Base-by-base conservation (phyloP, 2,888 invertebrate genomes). In the Augiades crinisus region DNA sequence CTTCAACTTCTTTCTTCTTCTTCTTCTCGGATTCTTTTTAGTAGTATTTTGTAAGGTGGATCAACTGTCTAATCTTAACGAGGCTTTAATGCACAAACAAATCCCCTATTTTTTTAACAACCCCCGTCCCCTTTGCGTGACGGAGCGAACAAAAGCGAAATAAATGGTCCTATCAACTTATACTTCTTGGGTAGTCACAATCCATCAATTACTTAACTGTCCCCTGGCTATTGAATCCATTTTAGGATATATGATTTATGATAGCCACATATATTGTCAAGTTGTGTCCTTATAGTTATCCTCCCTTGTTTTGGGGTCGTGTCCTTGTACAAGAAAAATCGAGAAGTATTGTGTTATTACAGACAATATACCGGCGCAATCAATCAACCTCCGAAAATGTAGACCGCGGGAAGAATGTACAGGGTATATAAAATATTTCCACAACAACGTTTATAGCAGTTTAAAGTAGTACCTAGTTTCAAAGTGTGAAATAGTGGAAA, bases 161-260 rank as follows among this genome's bases (percentile, higher is more conserved):
- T 62, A 65, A 62, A 63, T 58, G 60, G 56, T 60, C 34, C 50
- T 58, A 59, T 61, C 59, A 60, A 60, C 56, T 57, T 54, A 53
- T 54, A 54, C 49, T 36, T 47, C 54, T 46, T 46, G 22, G 43
- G 33, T 44, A 49, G 52, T 51, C 43, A 54, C 58, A 51, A 64
- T 65, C 60, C 54, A 63, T 65, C 65, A 63, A 62, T 65, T 63
- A 65, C 53, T 27, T 44, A 51, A 44, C 27, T 38, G 47, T 51
- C 41, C 55, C 51, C 21, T 37, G 40, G 31, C 46, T 47, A 40
- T 51, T 47, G 53, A 53, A 43, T 50, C 52, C 46, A 49, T 55
- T 53, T 47, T 50, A 8, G 44, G 37, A 30, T 50, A 45, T 49
- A 57, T 57, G 54, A 57, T 55, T 53, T 55, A 53, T 57, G 43